A percentile compares a stretch with the other conserved stretches of the same genome.
phyloP scores from a whole-genome alignment of 2,797 vertebrate species.

The Dromococcyx pavoninus region DNA sequence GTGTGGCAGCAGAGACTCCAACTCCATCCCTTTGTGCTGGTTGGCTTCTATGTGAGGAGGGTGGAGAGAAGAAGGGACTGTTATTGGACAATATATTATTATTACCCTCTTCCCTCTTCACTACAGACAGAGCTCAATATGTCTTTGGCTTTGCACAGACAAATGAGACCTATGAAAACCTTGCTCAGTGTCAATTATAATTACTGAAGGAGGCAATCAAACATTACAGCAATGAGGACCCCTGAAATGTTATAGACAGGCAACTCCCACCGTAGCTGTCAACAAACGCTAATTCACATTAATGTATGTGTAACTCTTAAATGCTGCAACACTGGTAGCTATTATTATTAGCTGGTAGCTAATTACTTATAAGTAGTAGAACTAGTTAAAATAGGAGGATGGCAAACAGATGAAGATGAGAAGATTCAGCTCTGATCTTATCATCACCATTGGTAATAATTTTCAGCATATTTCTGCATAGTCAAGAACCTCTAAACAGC shows the following conservation, averaged over 20 bases:
- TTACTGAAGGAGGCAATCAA: constrained; percentile 20
- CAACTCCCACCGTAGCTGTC: constrained; percentile 30
- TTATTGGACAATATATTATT: background rate
- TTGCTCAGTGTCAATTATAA: constrained; percentile 19
- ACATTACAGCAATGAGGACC: background rate
- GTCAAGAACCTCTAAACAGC: background rate
- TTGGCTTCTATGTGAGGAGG: background rate
- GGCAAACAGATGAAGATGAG: background rate
- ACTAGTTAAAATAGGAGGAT: background rate
- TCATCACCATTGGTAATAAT: background rate
- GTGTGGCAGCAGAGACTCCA: rapidly evolving
- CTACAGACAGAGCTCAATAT: background rate
- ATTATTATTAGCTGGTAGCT: background rate
- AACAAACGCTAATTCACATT: constrained; percentile 22
- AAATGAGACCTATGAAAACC: constrained; percentile 20
- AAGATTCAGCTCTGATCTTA: background rate
- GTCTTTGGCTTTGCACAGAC: background rate
- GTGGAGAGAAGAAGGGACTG: background rate
- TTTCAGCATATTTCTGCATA: background rate
- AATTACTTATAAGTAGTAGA: background rate
- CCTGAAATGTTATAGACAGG: constrained; percentile 34
- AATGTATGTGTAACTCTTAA: background rate
- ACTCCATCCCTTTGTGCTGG: background rate
- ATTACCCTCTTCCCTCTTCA: background rate
- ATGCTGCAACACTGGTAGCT: background rate